phyloP scores from a whole-genome alignment of 2,797 vertebrate genomes.

The Alectoris magna region DNA sequence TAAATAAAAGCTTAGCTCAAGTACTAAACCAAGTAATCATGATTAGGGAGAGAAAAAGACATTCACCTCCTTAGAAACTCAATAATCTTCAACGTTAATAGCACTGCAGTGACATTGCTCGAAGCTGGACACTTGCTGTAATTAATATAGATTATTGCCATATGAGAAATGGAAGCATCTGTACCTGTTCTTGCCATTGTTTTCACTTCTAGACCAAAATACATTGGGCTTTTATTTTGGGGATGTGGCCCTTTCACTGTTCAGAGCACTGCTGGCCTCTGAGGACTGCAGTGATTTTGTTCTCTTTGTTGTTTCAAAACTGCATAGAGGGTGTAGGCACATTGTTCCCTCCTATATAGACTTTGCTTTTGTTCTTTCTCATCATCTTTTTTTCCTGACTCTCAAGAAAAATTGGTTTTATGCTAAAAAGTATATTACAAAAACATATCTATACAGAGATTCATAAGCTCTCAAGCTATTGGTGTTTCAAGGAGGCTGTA shows the following conservation, averaged over 20 bases:
- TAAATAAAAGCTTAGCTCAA: conserved; percentile 34
- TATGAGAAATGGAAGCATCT: neutral
- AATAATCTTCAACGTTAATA: conserved; percentile 36
- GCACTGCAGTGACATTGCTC: conserved; percentile 29
- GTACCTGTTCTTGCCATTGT: neutral
- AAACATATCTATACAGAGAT: neutral
- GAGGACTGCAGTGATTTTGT: neutral
- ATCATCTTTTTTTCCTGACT: neutral
- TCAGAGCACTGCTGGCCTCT: neutral
- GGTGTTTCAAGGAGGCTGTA: neutral
- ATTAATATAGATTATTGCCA: conserved; percentile 59
- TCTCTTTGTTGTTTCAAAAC: neutral
- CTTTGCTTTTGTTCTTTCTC: conserved; percentile 14
- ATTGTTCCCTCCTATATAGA: neutral
- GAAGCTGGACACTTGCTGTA: conserved; percentile 11
- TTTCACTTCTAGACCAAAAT: neutral
- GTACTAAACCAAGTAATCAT: conserved; percentile 60
- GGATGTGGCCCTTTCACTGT: neutral
- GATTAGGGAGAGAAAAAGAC: conserved; percentile 49
- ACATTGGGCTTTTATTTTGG: neutral
- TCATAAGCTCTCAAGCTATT: neutral
- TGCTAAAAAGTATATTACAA: neutral
- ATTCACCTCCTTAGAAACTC: conserved; percentile 51
- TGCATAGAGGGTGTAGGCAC: neutral
- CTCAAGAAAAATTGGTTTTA: neutral